Percentiles rank a stretch among this genome's conserved stretches.
Evolutionary conservation across 1,140 invertebrate genomes (phyloP).

Genomic region (Zaprionus inermis): DNA sequence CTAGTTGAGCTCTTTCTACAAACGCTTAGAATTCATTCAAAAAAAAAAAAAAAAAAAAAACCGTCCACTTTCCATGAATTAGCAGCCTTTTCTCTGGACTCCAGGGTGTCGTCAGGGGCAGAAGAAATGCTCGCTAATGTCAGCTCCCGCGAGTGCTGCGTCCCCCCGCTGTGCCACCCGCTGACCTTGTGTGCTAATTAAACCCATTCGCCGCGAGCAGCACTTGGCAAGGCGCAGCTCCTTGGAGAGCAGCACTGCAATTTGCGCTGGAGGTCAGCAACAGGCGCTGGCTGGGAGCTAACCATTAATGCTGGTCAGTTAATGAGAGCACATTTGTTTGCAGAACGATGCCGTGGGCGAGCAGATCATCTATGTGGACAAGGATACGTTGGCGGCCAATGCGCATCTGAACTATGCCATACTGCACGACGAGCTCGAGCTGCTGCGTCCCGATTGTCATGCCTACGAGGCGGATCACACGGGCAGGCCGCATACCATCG

Average conservation of each 20-base stretch:
- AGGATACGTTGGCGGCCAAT: constrained; percentile 75
- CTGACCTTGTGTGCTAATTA: constrained; percentile 75
- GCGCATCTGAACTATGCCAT: constrained; percentile 67
- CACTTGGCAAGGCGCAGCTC: constrained; percentile 25
- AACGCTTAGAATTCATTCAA: background rate
- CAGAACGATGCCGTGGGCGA: constrained; percentile 70
- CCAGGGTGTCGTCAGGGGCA: constrained; percentile 33
- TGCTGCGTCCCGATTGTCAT: constrained; percentile 69
- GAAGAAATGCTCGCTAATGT: constrained; percentile 34
- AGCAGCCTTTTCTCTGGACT: background rate
- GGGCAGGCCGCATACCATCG: constrained; percentile 69
- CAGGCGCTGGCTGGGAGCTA: constrained; percentile 16
- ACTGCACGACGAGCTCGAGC: constrained; percentile 60
- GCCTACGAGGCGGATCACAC: constrained; percentile 82
- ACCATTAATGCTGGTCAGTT: constrained; percentile 73
- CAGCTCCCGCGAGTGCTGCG: constrained; percentile 57
- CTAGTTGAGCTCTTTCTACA: background rate
- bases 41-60: background rate
- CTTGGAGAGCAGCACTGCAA: constrained; percentile 56
- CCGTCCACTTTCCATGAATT: background rate
- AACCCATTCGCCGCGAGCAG: constrained; percentile 13
- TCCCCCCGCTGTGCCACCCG: constrained; percentile 5
- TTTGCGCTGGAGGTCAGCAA: constrained; percentile 39
- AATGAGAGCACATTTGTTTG: constrained; percentile 19
- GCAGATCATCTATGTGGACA: constrained; percentile 79